Conservation (phyloP, 2,888 invertebrate genomes). For the Agriopis leucophaearia region DNA sequence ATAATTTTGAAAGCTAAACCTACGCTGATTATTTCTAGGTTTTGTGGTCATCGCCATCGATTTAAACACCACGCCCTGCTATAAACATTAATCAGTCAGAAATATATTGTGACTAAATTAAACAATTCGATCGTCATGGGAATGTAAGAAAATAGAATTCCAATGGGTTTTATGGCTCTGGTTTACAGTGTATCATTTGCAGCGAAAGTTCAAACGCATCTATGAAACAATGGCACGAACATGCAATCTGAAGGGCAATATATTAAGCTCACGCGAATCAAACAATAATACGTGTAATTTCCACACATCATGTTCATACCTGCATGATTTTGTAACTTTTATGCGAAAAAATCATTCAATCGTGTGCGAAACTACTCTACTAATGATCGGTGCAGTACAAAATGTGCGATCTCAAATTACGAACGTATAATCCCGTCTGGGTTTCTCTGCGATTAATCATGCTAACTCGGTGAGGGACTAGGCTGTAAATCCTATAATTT, state of each 20-base stretch:
- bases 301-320: constrained; percentile 59
- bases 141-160: constrained; percentile 23
- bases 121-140: constrained; percentile 4
- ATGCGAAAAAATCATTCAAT: constrained; percentile 63
- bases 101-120: not conserved
- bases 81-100: not conserved
- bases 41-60: constrained; percentile 34
- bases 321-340: constrained; percentile 62
- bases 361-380: constrained; percentile 68
- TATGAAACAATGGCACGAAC: constrained; percentile 60
- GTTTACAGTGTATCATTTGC: constrained; percentile 32
- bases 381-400: constrained; percentile 68
- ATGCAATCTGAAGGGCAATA: constrained; percentile 61
- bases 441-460: constrained; percentile 83
- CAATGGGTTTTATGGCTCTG: constrained; percentile 21
- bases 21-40: constrained; percentile 32
- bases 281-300: constrained; percentile 70
- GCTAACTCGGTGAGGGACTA: constrained; percentile 76
- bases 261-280: constrained; percentile 60
- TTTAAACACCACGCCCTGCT: not conserved
- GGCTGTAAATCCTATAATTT: constrained; percentile 81
- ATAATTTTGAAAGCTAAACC: constrained; percentile 25
- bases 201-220: constrained; percentile 51
- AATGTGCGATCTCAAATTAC: constrained; percentile 74
- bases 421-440: constrained; percentile 70